Evolutionary conservation across 1,140 invertebrate species (phyloP), one percentile per base, ranked within the genome.

Genomic region (Eupristina koningsbergeri): DNA sequence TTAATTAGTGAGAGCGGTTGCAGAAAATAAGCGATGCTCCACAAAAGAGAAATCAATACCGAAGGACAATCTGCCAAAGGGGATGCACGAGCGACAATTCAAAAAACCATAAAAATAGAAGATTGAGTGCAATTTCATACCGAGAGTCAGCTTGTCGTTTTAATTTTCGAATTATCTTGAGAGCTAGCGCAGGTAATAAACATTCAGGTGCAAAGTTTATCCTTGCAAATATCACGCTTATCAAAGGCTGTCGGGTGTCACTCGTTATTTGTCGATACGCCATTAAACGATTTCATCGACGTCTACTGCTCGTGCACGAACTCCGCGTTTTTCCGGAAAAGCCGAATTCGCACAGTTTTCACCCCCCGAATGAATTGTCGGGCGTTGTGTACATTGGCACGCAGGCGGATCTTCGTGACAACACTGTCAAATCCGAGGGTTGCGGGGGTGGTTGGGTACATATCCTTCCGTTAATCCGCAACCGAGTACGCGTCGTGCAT

Each of bases 371-470:
- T 36, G 22, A 69, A 71, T 11, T 58, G 17, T 8, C 8, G 47
- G 71, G 36, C 22, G 19, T 9, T 47, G 64, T 58, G 69, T 74
- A 29, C 22, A 50, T 41, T 53, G 80, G 39, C n/a, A 61, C 29
- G 34, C 80, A 45, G 34, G 8, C 80, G 36, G 50, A 76, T n/a
- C 47, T 76, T 19, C 81, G 61, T 83, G 81, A 83, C 74, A 69
- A 83, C 74, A 77, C 58, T 83, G 81, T 77, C 73, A 83, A 83
- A 81, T 75, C 22, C 73, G 45, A n/a, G 41, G 41, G 31, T 45
- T 17, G n/a, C 45, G 11, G 79, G 31, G 9, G 34, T 22, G 17
- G 5, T 6, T 5, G 19, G 19, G 2, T 36, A 31, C 39, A 50
- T 45, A 61, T 58, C 74, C 17, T 50, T 45, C 58, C 81, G 63